These are phyloP conservation scores for Oreochromis grahami DNA, from an alignment of 2,797 vertebrate genomes.

Conservation along the genomic window DNA sequence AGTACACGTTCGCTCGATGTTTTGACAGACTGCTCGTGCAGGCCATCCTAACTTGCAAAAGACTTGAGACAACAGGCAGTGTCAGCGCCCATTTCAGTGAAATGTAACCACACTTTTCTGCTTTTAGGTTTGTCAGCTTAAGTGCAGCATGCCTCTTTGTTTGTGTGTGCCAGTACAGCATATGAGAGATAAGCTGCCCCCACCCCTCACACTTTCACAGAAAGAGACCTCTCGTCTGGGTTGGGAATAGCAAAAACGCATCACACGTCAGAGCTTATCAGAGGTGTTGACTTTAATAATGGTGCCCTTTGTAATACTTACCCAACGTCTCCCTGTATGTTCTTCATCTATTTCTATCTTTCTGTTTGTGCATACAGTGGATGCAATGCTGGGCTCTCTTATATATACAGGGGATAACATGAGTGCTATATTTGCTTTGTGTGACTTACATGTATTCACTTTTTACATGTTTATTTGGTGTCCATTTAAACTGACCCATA, in stretches of 20 bases:
- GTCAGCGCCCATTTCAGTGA: not conserved
- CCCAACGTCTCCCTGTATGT: not conserved
- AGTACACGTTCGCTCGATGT: not conserved
- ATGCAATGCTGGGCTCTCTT: not conserved
- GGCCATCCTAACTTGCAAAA: not conserved
- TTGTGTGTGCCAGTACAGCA: not conserved
- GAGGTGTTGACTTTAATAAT: not conserved
- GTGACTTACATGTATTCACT: not conserved
- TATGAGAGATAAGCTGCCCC: not conserved
- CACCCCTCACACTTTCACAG: not conserved
- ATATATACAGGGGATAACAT: not conserved
- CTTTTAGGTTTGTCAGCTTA: not conserved
- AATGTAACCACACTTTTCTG: not conserved
- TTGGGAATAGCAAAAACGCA: not conserved
- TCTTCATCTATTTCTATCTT: not conserved
- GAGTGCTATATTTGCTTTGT: not conserved
- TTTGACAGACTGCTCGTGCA: not conserved
- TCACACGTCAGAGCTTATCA: not conserved
- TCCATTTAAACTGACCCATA: not conserved
- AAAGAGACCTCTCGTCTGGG: not conserved
- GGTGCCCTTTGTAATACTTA: not conserved
- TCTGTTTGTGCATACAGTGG: not conserved
- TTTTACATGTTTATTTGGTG: not conserved
- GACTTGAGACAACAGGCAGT: not conserved
- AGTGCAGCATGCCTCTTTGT: not conserved